A percentile compares a stretch with the other conserved stretches of the same genome.
These are phyloP conservation scores for Apamea epomidion DNA, from an alignment of 2,888 invertebrate genomes.

Conservation along the genomic window DNA sequence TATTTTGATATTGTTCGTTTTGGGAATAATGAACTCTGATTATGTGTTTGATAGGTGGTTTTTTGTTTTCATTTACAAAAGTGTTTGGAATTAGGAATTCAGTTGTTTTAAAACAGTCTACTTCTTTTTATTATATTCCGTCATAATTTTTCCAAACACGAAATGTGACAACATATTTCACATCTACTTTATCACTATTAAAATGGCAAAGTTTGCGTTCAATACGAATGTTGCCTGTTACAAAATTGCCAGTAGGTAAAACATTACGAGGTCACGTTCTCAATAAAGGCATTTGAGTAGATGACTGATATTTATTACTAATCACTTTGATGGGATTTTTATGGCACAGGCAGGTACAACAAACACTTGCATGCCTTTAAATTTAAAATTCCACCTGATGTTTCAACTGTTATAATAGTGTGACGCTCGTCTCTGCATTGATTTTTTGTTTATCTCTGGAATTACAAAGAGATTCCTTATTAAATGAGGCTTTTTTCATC, in stretches of 20 bases:
- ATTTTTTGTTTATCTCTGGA: slow-evolving; percentile 38
- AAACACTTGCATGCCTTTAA: slow-evolving; percentile 47
- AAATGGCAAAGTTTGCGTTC: slow-evolving; percentile 24
- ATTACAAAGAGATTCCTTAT: slow-evolving; percentile 28
- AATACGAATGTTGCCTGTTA: slow-evolving; percentile 55
- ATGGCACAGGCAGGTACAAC: slow-evolving; percentile 39
- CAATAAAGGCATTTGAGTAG: slow-evolving; percentile 67
- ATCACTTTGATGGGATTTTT: slow-evolving; percentile 64
- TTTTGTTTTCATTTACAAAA: neutral
- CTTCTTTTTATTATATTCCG: neutral
- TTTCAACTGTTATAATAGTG: slow-evolving; percentile 11
- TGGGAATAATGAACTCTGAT: slow-evolving; percentile 20
- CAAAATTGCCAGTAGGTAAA: slow-evolving; percentile 60
- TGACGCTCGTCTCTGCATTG: slow-evolving; percentile 1
- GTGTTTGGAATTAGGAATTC: too few species aligned
- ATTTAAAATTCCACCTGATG: slow-evolving; percentile 30
- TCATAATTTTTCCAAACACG: neutral
- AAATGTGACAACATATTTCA: neutral
- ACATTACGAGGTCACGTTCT: slow-evolving; percentile 67
- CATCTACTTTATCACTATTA: slow-evolving; percentile 22
- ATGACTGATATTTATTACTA: slow-evolving; percentile 66
- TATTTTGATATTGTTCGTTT: slow-evolving; percentile 35
- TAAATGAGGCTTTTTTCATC: slow-evolving; percentile 20
- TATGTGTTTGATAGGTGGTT: neutral
- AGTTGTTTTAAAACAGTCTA: neutral